Evolutionary conservation across 2,888 invertebrate species (phyloP).

Genomic region (Rhingia campestris): DNA sequence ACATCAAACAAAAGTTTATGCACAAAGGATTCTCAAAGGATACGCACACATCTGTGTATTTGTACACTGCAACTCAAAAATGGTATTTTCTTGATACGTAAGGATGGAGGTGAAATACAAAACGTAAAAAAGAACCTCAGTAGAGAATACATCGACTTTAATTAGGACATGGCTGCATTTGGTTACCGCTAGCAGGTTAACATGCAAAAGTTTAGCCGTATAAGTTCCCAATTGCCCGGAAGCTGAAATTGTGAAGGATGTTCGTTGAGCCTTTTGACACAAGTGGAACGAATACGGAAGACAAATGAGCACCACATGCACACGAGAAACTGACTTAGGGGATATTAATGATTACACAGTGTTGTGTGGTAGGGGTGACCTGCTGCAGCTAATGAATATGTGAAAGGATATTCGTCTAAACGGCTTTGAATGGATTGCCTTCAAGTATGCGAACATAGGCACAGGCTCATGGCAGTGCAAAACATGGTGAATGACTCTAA

Average conservation of each 20-base stretch:
- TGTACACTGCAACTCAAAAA: no score
- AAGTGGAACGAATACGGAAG: conserved; percentile 48
- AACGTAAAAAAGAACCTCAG: neutral
- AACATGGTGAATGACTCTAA: neutral
- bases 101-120: neutral
- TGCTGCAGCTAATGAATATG: conserved; percentile 33
- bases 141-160: neutral
- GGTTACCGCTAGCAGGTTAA: conserved; percentile 1
- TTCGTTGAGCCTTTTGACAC: conserved; percentile 45
- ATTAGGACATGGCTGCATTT: neutral
- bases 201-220: conserved; percentile 11
- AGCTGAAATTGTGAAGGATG: conserved; percentile 34
- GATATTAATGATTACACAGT: conserved; percentile 48
- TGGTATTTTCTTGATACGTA: neutral
- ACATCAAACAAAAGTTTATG: neutral
- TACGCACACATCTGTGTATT: neutral
- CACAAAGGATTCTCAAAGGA: neutral
- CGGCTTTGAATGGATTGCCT: conserved; percentile 30
- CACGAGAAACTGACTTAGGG: conserved; percentile 11
- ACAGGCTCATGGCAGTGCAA: no score
- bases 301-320: conserved; percentile 26
- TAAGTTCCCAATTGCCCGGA: conserved; percentile 51
- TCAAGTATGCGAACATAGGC: neutral
- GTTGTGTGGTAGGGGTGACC: neutral
- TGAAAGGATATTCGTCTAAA: conserved; percentile 53